These are phyloP conservation scores for Callionymus lyra DNA, from an alignment of 2,113 vertebrate species.

Conservation along the genomic window DNA sequence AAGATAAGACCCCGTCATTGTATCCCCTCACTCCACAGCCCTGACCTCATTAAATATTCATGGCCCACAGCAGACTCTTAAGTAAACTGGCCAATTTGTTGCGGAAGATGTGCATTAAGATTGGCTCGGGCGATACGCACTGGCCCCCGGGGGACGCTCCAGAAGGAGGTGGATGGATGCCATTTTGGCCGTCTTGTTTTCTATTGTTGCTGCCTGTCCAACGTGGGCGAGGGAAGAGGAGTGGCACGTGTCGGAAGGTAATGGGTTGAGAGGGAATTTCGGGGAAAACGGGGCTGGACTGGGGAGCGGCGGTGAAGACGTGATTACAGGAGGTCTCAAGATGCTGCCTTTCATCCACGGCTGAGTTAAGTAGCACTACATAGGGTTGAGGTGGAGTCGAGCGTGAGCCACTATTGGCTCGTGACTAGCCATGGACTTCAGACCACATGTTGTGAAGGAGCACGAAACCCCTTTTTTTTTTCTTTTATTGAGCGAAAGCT, in stretches of 20 bases:
- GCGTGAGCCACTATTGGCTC: constrained; percentile 22
- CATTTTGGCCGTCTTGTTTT: constrained; percentile 48
- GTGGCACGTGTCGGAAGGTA: constrained; percentile 35
- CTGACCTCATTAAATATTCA: constrained; percentile 69
- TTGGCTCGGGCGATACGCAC: constrained; percentile 52
- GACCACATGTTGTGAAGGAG: background rate
- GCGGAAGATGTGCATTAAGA: constrained; percentile 65
- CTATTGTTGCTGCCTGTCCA: constrained; percentile 48
- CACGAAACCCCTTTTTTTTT: background rate
- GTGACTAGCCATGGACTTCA: constrained; percentile 26
- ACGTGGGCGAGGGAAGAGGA: constrained; percentile 16
- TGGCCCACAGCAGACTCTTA: constrained; percentile 63
- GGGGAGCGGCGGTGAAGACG: constrained; percentile 8
- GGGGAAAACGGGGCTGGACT: constrained; percentile 4
- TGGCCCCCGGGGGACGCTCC: constrained; percentile 29
- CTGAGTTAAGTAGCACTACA: constrained; percentile 10
- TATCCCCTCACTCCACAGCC: constrained; percentile 45
- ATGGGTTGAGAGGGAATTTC: constrained; percentile 28
- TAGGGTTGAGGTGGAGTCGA: constrained; percentile 20
- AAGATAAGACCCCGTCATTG: constrained; percentile 69
- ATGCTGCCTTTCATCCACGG: constrained; percentile 24
- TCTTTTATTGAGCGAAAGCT: too few species aligned
- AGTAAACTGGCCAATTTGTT: constrained; percentile 74
- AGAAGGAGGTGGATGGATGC: constrained; percentile 27
- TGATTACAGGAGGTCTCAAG: constrained; percentile 35